Percentiles rank a stretch among this genome's conserved stretches.
phyloP scores from a whole-genome alignment of 2,888 invertebrate species.

The Microctonus brassicae region DNA sequence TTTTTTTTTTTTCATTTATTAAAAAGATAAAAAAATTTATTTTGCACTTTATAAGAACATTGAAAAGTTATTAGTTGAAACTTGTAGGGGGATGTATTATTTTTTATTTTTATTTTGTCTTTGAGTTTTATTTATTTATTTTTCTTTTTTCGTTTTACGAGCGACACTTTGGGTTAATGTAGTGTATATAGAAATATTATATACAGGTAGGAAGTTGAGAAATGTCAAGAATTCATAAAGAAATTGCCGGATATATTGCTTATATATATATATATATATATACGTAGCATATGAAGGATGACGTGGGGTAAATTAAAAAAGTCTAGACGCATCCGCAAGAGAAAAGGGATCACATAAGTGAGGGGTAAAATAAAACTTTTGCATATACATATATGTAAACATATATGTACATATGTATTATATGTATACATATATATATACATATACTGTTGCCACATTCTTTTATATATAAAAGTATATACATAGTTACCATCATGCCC shows the following conservation, averaged over 20 bases:
- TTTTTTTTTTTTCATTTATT: too few species aligned
- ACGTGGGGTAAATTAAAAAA: slow-evolving; percentile 29
- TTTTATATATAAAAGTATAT: too few species aligned
- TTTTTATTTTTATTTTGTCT: neutral
- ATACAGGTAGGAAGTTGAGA: neutral
- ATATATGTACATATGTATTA: too few species aligned
- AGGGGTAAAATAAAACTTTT: slow-evolving; percentile 27
- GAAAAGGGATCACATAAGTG: neutral
- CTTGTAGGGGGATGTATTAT: too few species aligned
- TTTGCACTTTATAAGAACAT: too few species aligned
- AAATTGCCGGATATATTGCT: slow-evolving; percentile 31
- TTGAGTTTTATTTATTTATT: slow-evolving; percentile 9
- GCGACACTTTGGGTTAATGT: neutral
- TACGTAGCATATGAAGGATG: slow-evolving; percentile 2
- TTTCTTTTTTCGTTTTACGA: slow-evolving; percentile 3
- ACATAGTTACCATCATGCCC: neutral
- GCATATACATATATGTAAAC: neutral
- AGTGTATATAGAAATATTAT: neutral
- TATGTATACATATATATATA: too few species aligned
- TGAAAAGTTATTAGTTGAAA: too few species aligned
- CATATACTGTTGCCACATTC: too few species aligned
- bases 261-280: neutral
- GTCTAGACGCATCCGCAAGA: slow-evolving; percentile 24
- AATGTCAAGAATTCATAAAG: slow-evolving; percentile 11
- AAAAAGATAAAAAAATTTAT: too few species aligned